Percentiles rank a stretch among this genome's conserved stretches.
These are phyloP conservation scores for Todiramphus saurophagus DNA, from an alignment of 2,113 vertebrate species.

Conservation along the genomic window DNA sequence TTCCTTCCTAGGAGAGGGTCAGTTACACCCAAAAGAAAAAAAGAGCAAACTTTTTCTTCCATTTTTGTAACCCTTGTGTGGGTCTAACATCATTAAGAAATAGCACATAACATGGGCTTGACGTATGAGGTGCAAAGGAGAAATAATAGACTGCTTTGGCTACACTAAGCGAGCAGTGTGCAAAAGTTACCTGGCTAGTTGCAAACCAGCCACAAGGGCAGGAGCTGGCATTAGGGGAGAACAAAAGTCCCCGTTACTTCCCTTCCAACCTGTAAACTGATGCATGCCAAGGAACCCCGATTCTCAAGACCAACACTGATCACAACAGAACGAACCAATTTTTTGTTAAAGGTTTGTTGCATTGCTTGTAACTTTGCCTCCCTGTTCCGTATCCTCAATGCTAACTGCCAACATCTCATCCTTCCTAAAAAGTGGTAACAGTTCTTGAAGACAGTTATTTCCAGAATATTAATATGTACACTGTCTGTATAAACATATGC, in stretches of 20 bases:
- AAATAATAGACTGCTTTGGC: background rate
- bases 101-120: background rate
- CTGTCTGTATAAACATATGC: background rate
- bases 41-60: background rate
- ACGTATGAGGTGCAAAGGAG: background rate
- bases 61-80: background rate
- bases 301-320: background rate
- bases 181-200: background rate
- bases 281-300: background rate
- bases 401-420: background rate
- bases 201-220: background rate
- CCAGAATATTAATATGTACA: background rate
- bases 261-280: background rate
- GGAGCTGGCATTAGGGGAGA: background rate
- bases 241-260: background rate
- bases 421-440: background rate
- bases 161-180: background rate
- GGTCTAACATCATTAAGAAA: background rate
- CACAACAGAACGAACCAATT: accelerated
- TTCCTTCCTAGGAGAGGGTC: background rate
- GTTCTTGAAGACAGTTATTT: background rate
- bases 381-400: accelerated
- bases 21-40: background rate
- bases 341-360: background rate
- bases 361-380: background rate